A percentile compares a stretch with the other conserved stretches of the same genome.
These are phyloP conservation scores for Ophion slaviceki DNA, from an alignment of 2,888 invertebrate genomes.

Conservation along the genomic window DNA sequence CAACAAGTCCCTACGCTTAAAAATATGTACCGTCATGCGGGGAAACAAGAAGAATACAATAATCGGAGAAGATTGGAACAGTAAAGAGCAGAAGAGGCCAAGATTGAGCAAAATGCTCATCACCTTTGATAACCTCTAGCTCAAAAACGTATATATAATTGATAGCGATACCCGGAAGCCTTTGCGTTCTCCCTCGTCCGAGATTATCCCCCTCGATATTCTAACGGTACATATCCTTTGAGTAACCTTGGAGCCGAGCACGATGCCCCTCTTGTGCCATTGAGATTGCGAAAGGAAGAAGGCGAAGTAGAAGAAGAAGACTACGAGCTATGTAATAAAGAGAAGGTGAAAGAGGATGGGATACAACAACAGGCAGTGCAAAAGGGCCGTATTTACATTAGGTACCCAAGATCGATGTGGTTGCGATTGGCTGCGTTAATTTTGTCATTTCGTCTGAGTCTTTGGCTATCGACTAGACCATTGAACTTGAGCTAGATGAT, in stretches of 20 bases:
- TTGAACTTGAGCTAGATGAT: constrained; percentile 28
- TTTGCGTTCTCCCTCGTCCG: constrained; percentile 34
- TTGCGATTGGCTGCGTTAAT: constrained; percentile 23
- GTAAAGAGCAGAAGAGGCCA: constrained; percentile 39
- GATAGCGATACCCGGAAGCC: constrained; percentile 65
- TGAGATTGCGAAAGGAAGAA: constrained; percentile 45
- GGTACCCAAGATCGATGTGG: constrained; percentile 34
- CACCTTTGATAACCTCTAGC: constrained; percentile 58
- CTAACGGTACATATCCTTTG: constrained; percentile 63
- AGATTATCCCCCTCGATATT: constrained; percentile 64
- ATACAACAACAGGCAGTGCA: constrained; percentile 31
- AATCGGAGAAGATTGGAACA: too few relatives aligned
- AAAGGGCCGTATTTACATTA: constrained; percentile 36
- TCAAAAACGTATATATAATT: constrained; percentile 57
- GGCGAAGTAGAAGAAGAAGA: constrained; percentile 11
- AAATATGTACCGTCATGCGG: not conserved
- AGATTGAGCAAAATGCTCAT: constrained; percentile 60
- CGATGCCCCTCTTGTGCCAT: constrained; percentile 53
- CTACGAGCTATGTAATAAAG: not conserved
- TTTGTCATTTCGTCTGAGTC: not conserved
- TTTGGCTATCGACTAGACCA: not conserved
- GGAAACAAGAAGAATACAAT: not conserved
- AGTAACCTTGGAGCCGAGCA: constrained; percentile 64
- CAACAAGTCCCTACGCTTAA: too few relatives aligned
- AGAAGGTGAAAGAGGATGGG: not conserved